Conservation (phyloP, 2,797 vertebrate species). For the Nasua narica region DNA sequence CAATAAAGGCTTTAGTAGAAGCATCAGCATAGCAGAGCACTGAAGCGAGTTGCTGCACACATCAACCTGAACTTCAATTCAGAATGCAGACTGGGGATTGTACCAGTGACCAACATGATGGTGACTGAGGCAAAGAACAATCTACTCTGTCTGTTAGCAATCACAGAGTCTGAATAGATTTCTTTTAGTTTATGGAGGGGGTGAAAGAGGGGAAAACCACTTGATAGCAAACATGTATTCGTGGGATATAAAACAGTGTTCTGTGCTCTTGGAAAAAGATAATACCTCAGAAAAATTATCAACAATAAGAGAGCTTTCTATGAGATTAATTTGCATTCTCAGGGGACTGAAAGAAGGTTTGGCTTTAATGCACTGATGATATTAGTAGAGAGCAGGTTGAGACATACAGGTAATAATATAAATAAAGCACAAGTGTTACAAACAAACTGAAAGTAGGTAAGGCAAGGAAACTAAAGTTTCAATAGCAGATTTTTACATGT, state of each 20-base stretch:
- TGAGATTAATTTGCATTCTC: neutral
- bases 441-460: neutral
- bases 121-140: neutral
- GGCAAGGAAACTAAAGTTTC: neutral
- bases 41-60: neutral
- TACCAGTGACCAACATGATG: neutral
- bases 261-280: neutral
- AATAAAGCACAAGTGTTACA: neutral
- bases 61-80: neutral
- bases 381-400: neutral
- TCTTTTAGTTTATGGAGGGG: neutral
- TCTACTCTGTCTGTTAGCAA: neutral
- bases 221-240: neutral
- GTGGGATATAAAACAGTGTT: too few relatives aligned
- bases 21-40: too few relatives aligned
- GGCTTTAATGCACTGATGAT: neutral
- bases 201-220: neutral
- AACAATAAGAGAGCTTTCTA: neutral
- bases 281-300: neutral
- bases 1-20: neutral
- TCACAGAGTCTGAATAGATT: neutral
- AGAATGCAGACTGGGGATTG: neutral
- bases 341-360: neutral
- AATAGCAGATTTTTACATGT: neutral
- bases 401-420: neutral